A percentile compares a stretch with the other conserved stretches of the same genome.
Conservation (phyloP, 37 sponge, comb jelly and placozoan genomes). For the Mnemiopsis leidyi region DNA sequence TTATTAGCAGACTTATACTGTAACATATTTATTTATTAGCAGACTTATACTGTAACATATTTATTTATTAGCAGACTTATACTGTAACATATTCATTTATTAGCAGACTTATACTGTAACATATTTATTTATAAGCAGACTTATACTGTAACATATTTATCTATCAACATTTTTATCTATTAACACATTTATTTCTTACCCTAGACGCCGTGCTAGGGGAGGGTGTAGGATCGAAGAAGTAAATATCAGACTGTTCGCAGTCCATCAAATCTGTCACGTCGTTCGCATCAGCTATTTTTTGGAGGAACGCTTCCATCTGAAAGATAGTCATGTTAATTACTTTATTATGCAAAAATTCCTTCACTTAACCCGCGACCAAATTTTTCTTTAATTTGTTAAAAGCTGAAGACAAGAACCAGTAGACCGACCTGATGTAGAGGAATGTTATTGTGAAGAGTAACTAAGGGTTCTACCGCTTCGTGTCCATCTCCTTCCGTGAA, state of each 20-base stretch:
- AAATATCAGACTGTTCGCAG: background rate
- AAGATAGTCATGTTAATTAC: background rate
- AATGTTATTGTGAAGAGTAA: constrained; percentile 62
- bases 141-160: background rate
- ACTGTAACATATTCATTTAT: background rate
- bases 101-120: background rate
- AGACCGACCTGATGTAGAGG: constrained; percentile 46
- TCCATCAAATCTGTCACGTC: constrained; percentile 33
- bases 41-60: background rate
- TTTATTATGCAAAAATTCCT: too few relatives aligned
- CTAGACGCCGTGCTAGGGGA: background rate
- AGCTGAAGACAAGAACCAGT: too few relatives aligned
- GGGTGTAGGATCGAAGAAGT: background rate
- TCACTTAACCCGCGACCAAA: too few relatives aligned
- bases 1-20: too few relatives aligned
- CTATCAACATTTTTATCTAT: background rate
- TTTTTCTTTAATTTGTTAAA: too few relatives aligned
- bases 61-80: background rate
- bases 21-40: background rate
- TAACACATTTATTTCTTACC: background rate
- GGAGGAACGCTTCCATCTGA: constrained; percentile 37
- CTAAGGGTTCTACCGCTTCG: constrained; percentile 57
- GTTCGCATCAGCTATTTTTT: constrained; percentile 45
- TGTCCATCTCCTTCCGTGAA: constrained; percentile 54
- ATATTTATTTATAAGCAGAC: background rate